Conservation (phyloP, 2,113 vertebrate genomes). For the Pelodiscus sinensis region DNA sequence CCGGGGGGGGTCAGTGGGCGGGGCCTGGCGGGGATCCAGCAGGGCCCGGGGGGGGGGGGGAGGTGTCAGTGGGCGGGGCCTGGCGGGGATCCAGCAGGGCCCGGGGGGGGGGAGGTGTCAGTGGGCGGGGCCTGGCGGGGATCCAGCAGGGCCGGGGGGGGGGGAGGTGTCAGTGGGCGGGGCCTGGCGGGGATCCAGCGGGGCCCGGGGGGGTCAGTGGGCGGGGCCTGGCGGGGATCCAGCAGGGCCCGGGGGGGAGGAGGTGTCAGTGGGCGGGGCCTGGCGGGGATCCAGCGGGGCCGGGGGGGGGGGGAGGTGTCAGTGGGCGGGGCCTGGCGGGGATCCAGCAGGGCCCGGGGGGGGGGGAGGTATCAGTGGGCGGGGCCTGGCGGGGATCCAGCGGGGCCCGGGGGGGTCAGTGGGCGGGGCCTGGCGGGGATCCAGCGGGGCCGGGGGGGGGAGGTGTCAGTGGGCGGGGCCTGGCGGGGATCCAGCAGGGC, state of each 20-base stretch:
- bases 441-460: not conserved
- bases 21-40: not conserved
- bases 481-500: not conserved
- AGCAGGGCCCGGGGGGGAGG: constrained; percentile 21
- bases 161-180: not conserved
- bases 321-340: constrained; percentile 26
- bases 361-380: constrained; percentile 43
- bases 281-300: constrained; percentile 25
- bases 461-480: constrained; percentile 13
- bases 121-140: not conserved
- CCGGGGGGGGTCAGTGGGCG: no score
- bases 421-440: constrained; percentile 35
- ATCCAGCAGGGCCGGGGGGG: not conserved
- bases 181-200: not conserved
- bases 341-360: constrained; percentile 11
- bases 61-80: constrained; percentile 26
- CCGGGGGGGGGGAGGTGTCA: constrained; percentile 44
- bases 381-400: constrained; percentile 38
- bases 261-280: constrained; percentile 34
- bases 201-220: constrained; percentile 23
- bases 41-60: constrained; percentile 23
- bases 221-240: constrained; percentile 42
- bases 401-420: constrained; percentile 20
- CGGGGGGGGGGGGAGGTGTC: no score
- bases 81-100: constrained; percentile 41